phyloP scores from a whole-genome alignment of 1,140 invertebrate genomes.

The Drosophila insularis region DNA sequence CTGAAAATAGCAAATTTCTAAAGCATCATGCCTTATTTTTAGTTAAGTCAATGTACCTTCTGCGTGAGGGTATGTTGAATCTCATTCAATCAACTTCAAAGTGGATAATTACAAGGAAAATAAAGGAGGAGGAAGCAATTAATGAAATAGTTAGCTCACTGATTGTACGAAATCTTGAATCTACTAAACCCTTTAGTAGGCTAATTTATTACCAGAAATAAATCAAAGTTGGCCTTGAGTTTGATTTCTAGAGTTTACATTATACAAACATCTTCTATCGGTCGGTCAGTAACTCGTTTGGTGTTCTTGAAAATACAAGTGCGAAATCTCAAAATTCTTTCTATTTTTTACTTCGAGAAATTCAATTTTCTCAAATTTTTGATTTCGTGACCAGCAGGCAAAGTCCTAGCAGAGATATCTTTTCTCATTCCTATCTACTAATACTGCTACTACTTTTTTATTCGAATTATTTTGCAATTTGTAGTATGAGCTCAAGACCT shows the following conservation, averaged over 20 bases:
- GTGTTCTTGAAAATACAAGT: neutral
- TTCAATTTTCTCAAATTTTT: neutral
- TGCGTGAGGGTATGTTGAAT: neutral
- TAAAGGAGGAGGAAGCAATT: neutral
- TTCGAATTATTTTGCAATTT: neutral
- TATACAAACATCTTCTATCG: neutral
- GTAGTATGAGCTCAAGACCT: neutral
- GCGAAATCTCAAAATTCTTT: neutral
- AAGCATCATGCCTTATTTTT: neutral
- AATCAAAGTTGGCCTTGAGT: neutral
- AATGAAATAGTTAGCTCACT: neutral
- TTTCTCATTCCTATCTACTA: neutral
- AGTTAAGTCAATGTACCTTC: neutral
- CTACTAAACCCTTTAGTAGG: neutral
- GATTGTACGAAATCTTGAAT: neutral
- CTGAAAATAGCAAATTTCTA: neutral
- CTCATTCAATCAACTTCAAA: slow-evolving; percentile 3
- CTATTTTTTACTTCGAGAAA: neutral
- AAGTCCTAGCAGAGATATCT: neutral
- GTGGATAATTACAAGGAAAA: slow-evolving; percentile 5
- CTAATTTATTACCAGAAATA: neutral
- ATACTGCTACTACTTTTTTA: neutral
- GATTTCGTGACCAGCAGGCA: neutral
- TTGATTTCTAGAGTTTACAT: neutral
- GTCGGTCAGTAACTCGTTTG: neutral